These are phyloP conservation scores for Acleris literana DNA, from an alignment of 2,888 invertebrate species.

Conservation along the genomic window DNA sequence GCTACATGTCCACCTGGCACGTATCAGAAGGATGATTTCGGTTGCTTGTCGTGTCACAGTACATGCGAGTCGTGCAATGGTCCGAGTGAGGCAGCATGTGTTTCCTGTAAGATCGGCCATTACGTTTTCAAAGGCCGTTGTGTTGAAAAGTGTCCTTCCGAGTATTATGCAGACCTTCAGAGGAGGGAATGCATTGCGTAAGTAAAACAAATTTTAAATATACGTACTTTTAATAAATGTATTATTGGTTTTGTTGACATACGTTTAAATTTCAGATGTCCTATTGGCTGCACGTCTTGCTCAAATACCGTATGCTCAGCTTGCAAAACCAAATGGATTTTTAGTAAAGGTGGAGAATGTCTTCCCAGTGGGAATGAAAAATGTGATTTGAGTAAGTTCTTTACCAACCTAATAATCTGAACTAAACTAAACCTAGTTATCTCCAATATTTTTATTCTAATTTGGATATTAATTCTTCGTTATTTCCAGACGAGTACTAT, in stretches of 20 bases:
- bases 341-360: conserved; percentile 89
- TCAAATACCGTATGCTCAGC: conserved; percentile 87
- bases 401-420: conserved; percentile 34
- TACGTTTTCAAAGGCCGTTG: conserved; percentile 89
- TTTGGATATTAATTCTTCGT: conserved; percentile 42
- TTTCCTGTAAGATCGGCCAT: conserved; percentile 89
- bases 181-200: conserved; percentile 89
- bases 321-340: conserved; percentile 89
- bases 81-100: conserved; percentile 90
- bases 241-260: conserved; percentile 7
- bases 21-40: conserved; percentile 93
- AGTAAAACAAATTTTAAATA: conserved; percentile 47
- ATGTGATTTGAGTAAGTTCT: conserved; percentile 88
- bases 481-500: conserved; percentile 87
- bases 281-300: conserved; percentile 90
- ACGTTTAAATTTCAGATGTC: conserved; percentile 80
- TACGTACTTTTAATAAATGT: not conserved
- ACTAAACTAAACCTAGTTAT: conserved; percentile 33
- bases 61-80: conserved; percentile 92
- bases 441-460: conserved; percentile 41
- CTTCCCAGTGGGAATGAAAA: conserved; percentile 88
- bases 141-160: conserved; percentile 87
- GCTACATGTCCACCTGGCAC: conserved; percentile 92
- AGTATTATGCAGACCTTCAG: conserved; percentile 89
- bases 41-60: conserved; percentile 90